Evolutionary conservation across 2,888 invertebrate species (phyloP), one percentile per base, ranked within the genome.

Genomic region (Trachelus stipa): DNA sequence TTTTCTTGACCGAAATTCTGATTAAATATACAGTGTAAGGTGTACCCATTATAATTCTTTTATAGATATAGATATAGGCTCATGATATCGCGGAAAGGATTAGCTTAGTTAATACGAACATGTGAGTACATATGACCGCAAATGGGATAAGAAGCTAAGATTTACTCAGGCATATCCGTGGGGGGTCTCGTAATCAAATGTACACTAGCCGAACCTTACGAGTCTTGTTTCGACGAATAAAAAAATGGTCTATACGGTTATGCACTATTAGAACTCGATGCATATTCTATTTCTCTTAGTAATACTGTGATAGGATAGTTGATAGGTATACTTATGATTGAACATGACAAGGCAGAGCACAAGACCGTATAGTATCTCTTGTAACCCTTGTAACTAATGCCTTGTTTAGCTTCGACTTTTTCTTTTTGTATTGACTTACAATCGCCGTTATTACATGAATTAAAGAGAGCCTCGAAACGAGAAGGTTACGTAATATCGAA

Each of bases 101-200:
- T 9, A 23, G 23, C 56, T 23, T 56, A 23, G 56, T 56, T 56
- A 56, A 56, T 56, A 56, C 56, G 56, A 56, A 56, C 56, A 23
- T 56, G 23, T 2, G 56, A 56, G 9, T 23, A 56, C 23, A 2
- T 56, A 23, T 9, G 56, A 23, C 2, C 56, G 23, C 23, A 9
- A 23, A 56, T 56, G 56, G 56, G 56, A 56, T 56, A 56, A 71
- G 30, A 71, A 34, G 31, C 71, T 30, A 34, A 34, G 31, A 71
- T 78, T 76, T 78, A 78, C 78, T 76, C 76, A 73, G 40, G 23
- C 76, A 68, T 68, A 73, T 33, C 76, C 68, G 75, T 75, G 76
- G 78, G 78, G 78, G 78, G 78, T 37, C 75, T 69, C 74, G 76
- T 78, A 78, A 78, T 78, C 78, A 78, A 78, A 76, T 78, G 34